Evolutionary conservation across 2,888 invertebrate genomes (phyloP), one percentile per base, ranked within the genome.

Genomic region (Fragum sueziense): DNA sequence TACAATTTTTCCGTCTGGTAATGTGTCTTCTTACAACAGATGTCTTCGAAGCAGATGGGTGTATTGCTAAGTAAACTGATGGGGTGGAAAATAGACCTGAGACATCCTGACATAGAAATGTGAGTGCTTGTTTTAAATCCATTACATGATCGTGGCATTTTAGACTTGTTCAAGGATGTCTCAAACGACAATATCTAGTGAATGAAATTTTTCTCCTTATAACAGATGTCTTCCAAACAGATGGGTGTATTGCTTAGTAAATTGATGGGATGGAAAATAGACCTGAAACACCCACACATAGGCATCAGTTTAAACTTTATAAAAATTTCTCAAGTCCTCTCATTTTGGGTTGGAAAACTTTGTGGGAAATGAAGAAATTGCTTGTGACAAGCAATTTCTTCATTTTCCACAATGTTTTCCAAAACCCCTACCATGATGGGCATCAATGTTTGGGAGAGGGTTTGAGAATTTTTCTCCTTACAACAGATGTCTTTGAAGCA

Each of bases 231-330:
- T 37, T 70, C 72, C 2, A 57, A 74, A 59, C 78, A 83, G 61
- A 77, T 83, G 74, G 83, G 77, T 29, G 74, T 75, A 25, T 61
- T 78, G 7, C 77, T 83, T n/a, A 78, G 80, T 54, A 74, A 75
- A 34, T 41, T 73, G n/a, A 75, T 70, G 25, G 80, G 76, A 3
- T 83, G n/a, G n/a, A n/a, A n/a, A n/a, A n/a, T n/a, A n/a, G n/a
- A n/a, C n/a, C n/a, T n/a, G n/a, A n/a, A n/a, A n/a, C n/a, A 76
- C 27, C 79, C 79, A 61, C 37, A 54, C 31, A 27, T 69, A 22
- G 82, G n/a, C n/a, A n/a, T n/a, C n/a, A n/a, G n/a, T n/a, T n/a
- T n/a, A n/a, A n/a, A n/a, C n/a, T n/a, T n/a, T n/a, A n/a, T n/a
- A n/a, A n/a, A n/a, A n/a, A n/a, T n/a, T n/a, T n/a, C n/a, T n/a